Conservation (phyloP, 2,113 vertebrate genomes). For the Grammomys surdaster region DNA sequence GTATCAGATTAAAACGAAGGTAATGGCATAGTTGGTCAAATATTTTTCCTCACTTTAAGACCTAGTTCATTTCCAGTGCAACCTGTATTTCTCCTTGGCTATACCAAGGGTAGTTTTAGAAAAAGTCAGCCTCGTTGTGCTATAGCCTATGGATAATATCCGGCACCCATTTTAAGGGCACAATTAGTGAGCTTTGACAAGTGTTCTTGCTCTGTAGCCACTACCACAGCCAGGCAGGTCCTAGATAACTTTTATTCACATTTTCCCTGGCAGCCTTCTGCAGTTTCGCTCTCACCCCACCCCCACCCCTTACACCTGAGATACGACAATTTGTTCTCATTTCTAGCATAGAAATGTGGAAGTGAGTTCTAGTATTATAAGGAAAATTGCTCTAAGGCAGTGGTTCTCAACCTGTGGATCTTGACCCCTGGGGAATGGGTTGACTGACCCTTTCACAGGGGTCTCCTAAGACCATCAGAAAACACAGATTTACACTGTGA, state of each 20-base stretch:
- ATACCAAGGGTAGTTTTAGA: background rate
- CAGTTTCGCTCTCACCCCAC: background rate
- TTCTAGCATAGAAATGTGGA: background rate
- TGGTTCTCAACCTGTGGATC: background rate
- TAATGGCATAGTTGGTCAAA: background rate
- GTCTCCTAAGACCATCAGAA: background rate
- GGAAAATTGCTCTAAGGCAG: no score
- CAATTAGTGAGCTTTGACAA: slow-evolving; percentile 1
- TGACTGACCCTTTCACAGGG: background rate
- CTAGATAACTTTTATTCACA: background rate
- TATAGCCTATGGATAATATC: background rate
- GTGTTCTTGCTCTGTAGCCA: fast-evolving
- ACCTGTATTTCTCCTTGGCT: background rate
- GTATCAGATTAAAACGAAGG: slow-evolving; percentile 35
- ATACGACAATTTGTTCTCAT: background rate
- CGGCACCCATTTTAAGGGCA: background rate
- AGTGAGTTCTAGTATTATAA: background rate
- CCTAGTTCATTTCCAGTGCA: slow-evolving; percentile 12
- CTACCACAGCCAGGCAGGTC: background rate
- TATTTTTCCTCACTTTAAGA: slow-evolving; percentile 25
- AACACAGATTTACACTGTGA: background rate
- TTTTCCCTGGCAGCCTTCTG: background rate
- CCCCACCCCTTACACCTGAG: background rate
- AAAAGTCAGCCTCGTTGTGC: background rate
- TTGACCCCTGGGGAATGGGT: background rate